Conservation (phyloP, 2,888 invertebrate genomes). For the Heteropelma amictum region DNA sequence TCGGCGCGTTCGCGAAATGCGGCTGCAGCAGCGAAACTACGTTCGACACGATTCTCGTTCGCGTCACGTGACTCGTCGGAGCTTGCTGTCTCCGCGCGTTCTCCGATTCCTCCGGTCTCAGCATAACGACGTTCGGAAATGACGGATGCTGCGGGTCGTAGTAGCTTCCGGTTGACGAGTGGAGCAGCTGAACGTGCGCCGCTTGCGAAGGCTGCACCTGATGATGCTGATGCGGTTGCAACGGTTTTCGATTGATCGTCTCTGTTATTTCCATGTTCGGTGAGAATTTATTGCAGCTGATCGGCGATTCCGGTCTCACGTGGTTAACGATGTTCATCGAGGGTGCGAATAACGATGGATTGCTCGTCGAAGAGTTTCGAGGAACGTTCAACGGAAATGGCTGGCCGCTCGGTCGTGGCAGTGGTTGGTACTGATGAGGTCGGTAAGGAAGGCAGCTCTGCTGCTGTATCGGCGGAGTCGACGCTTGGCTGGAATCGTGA, state of each 20-base stretch:
- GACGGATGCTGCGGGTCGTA: conserved; percentile 26
- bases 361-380: conserved; percentile 58
- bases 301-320: conserved; percentile 60
- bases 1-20: conserved; percentile 45
- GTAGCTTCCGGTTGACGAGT: conserved; percentile 22
- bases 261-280: conserved; percentile 25
- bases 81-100: background rate
- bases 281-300: conserved; percentile 56
- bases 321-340: conserved; percentile 49
- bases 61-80: background rate
- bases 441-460: conserved; percentile 68
- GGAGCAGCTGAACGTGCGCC: background rate
- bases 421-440: conserved; percentile 66
- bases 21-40: conserved; percentile 60
- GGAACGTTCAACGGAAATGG: conserved; percentile 68
- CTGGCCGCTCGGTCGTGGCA: conserved; percentile 67
- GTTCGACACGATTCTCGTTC: conserved; percentile 15
- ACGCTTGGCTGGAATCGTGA: conserved; percentile 43
- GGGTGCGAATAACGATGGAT: conserved; percentile 16
- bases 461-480: conserved; percentile 51
- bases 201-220: conserved; percentile 30
- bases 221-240: conserved; percentile 5
- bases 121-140: conserved; percentile 8
- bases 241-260: conserved; percentile 31
- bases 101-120: conserved; percentile 11